Percentiles rank a stretch among this genome's conserved stretches.
phyloP scores from a whole-genome alignment of 2,113 vertebrate species.

The Brachirus orientalis region DNA sequence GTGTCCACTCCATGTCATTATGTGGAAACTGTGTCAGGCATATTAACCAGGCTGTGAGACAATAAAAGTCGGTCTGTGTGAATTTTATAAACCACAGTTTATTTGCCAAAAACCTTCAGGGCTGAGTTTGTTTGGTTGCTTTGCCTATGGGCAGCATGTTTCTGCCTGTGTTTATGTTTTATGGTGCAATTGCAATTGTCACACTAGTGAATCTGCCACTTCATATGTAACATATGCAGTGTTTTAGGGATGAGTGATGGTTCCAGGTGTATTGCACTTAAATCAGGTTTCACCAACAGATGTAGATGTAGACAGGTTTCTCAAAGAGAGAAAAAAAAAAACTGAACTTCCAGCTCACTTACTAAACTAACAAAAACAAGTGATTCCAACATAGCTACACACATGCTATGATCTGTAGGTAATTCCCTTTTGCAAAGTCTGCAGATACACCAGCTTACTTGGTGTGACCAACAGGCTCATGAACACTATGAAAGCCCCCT shows the following conservation, averaged over 20 bases:
- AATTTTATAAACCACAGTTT: constrained; percentile 56
- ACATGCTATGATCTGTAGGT: too few relatives aligned
- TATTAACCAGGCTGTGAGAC: constrained; percentile 73
- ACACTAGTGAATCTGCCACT: constrained; percentile 39
- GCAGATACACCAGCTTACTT: too few relatives aligned
- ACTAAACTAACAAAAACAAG: too few relatives aligned
- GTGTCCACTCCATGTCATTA: constrained; percentile 49
- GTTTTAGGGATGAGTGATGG: constrained; percentile 5
- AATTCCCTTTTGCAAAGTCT: too few relatives aligned
- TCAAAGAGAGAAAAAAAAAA: too few relatives aligned
- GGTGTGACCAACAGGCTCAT: too few relatives aligned
- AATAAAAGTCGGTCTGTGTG: constrained; percentile 66
- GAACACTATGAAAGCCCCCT: too few relatives aligned
- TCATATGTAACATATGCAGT: constrained; percentile 44
- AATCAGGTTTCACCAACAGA: constrained; percentile 19
- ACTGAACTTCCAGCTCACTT: too few relatives aligned
- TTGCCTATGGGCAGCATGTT: neutral
- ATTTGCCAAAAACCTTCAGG: constrained; percentile 52
- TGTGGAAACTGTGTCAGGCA: constrained; percentile 49
- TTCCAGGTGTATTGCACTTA: constrained; percentile 12
- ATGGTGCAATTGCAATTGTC: constrained; percentile 63
- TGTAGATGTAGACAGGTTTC: neutral
- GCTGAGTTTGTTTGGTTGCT: constrained; percentile 33
- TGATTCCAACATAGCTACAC: too few relatives aligned
- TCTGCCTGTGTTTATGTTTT: constrained; percentile 24